Evolutionary conservation across 2,888 invertebrate species (phyloP).

Genomic region (Zaprionus lineosus): DNA sequence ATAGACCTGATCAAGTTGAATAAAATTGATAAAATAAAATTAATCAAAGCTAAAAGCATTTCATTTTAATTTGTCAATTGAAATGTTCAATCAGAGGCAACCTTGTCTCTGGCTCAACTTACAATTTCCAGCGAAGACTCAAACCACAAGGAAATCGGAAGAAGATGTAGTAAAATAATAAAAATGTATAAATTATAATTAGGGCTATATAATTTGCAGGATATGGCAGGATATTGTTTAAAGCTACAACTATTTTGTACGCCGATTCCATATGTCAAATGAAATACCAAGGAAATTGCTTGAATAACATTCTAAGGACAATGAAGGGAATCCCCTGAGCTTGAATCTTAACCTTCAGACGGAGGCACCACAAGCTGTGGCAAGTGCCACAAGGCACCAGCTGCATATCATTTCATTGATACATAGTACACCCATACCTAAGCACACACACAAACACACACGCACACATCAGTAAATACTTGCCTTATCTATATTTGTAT

Average conservation of each 20-base stretch:
- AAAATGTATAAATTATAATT: no score
- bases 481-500: slow-evolving; percentile 40
- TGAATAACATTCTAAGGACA: slow-evolving; percentile 32
- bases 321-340: not conserved
- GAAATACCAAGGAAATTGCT: slow-evolving; percentile 15
- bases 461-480: slow-evolving; percentile 5
- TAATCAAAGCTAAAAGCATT: no score
- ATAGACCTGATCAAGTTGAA: no score
- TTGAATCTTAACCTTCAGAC: not conserved
- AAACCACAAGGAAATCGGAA: no score
- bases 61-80: no score
- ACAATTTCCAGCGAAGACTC: no score
- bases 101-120: no score
- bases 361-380: slow-evolving; percentile 2
- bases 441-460: not conserved
- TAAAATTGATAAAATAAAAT: no score
- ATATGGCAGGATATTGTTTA: no score
- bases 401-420: slow-evolving; percentile 46
- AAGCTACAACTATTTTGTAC: not conserved
- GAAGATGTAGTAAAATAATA: no score
- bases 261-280: slow-evolving; percentile 10
- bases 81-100: no score
- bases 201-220: not conserved
- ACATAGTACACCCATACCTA: slow-evolving; percentile 10
- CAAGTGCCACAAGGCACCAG: slow-evolving; percentile 39